Conservation (phyloP, 1,140 invertebrate genomes). For the Macrobrachium nipponense region DNA sequence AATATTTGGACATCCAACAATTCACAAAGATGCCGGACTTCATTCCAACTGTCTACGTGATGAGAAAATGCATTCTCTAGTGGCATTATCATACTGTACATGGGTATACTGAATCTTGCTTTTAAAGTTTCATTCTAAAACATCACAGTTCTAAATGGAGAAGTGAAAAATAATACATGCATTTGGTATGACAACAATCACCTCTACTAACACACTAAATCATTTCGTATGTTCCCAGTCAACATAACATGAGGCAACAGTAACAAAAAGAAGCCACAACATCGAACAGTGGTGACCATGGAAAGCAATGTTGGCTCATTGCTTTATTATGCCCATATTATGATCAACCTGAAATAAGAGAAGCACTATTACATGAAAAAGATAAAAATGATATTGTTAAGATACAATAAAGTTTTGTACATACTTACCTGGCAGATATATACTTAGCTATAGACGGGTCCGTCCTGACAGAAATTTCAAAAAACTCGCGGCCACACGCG, state of each 20-base stretch:
- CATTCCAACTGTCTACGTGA: too few relatives aligned
- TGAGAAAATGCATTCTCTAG: too few relatives aligned
- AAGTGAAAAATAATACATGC: conserved; percentile 53
- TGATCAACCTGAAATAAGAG: conserved; percentile 19
- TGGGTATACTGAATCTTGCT: too few relatives aligned
- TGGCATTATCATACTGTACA: too few relatives aligned
- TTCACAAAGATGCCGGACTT: conserved; percentile 1
- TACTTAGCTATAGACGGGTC: too few relatives aligned
- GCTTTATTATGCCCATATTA: conserved; percentile 50
- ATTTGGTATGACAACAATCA: conserved; percentile 39
- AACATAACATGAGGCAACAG: conserved; percentile 31
- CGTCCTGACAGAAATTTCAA: too few relatives aligned
- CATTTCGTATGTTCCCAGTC: conserved; percentile 8
- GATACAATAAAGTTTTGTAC: too few relatives aligned
- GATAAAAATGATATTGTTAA: too few relatives aligned
- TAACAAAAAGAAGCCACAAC: conserved; percentile 44
- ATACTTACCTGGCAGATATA: too few relatives aligned
- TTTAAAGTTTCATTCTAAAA: conserved; percentile 36
- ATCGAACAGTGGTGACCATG: conserved; percentile 42
- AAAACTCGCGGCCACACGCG: too few relatives aligned
- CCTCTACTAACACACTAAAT: conserved; percentile 38
- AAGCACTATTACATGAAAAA: not conserved
- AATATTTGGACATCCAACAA: conserved; percentile 34
- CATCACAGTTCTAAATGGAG: conserved; percentile 44
- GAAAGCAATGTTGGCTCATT: conserved; percentile 25